Evolutionary conservation across 2,113 vertebrate species (phyloP).

Genomic region (Dasyprocta punctata): DNA sequence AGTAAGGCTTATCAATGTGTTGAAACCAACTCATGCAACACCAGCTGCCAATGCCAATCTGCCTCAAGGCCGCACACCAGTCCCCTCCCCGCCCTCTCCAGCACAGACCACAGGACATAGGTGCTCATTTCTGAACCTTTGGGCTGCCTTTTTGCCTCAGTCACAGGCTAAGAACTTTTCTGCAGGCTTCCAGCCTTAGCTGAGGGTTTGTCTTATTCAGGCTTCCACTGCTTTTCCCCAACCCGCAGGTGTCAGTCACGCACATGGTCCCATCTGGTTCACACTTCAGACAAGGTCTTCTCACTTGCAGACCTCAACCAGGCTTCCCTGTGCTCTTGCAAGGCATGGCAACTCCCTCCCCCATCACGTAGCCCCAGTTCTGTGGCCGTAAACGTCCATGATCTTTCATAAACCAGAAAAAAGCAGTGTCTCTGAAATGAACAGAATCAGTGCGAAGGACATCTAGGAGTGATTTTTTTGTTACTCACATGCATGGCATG

Average conservation of each 20-base stretch:
- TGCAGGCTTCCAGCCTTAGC: background rate
- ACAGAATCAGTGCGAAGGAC: background rate
- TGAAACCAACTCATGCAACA: background rate
- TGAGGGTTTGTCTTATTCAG: background rate
- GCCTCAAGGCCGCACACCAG: background rate
- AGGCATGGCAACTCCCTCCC: background rate
- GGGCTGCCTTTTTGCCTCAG: background rate
- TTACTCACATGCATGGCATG: background rate
- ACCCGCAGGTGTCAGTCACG: background rate
- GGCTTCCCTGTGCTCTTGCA: background rate
- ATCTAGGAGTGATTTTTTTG: background rate
- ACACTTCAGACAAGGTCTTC: background rate
- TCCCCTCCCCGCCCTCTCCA: background rate
- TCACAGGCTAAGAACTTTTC: background rate
- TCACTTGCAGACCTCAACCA: background rate
- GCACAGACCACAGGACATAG: background rate
- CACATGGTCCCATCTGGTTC: background rate
- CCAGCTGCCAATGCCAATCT: too few relatives aligned
- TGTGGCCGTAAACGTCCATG: background rate
- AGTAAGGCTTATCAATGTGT: background rate
- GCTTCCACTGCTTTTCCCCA: background rate
- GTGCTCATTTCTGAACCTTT: background rate
- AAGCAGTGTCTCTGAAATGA: background rate
- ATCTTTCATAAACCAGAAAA: background rate
- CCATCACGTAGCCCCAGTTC: background rate